These are phyloP conservation scores for Percina caprodes DNA, from an alignment of 2,113 vertebrate genomes.

Conservation along the genomic window DNA sequence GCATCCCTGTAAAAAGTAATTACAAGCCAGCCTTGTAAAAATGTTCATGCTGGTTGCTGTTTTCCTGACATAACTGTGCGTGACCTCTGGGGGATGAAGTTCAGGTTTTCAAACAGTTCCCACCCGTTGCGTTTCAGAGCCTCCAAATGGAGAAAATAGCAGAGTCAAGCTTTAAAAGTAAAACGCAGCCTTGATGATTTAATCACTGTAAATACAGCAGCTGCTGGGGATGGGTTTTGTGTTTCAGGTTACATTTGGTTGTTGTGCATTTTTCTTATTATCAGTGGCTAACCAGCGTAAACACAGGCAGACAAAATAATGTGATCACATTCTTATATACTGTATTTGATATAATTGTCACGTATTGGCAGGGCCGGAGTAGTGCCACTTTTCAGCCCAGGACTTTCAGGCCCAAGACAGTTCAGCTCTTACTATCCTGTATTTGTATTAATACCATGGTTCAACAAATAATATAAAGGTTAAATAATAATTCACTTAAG, in stretches of 20 bases:
- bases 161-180: slow-evolving; percentile 22
- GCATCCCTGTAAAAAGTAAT: slow-evolving; percentile 25
- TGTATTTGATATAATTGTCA: neutral
- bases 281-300: neutral
- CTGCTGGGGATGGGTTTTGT: slow-evolving; percentile 15
- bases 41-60: slow-evolving; percentile 7
- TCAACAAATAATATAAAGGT: no score
- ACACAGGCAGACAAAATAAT: neutral
- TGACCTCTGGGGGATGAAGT: slow-evolving; percentile 46
- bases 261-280: neutral
- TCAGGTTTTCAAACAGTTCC: slow-evolving; percentile 31
- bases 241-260: slow-evolving; percentile 1
- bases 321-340: no score
- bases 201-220: slow-evolving; percentile 22
- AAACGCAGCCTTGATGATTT: slow-evolving; percentile 29
- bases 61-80: slow-evolving; percentile 41
- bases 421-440: no score
- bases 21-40: slow-evolving; percentile 18
- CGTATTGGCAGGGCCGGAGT: neutral
- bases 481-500: no score
- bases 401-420: no score
- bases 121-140: slow-evolving; percentile 22
- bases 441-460: no score
- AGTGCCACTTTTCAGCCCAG: no score
- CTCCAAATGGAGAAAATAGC: slow-evolving; percentile 3